Evolutionary conservation across 2,797 vertebrate species (phyloP).

Genomic region (Potorous gilbertii): DNA sequence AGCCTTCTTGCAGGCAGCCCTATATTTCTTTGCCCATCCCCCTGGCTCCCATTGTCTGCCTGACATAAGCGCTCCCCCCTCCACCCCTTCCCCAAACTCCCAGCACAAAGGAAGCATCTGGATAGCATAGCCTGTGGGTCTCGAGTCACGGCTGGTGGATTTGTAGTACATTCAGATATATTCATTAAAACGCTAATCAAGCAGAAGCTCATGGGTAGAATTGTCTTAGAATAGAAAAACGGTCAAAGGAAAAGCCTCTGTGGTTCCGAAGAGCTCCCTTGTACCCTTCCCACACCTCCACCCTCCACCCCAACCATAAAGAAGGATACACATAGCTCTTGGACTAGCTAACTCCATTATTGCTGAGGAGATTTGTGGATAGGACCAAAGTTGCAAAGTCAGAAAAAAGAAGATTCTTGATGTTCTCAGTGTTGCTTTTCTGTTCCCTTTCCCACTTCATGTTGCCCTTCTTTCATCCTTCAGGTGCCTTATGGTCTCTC

Average conservation of each 20-base stretch:
- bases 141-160: constrained; percentile 82
- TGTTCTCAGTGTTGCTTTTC: not conserved
- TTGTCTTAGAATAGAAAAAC: constrained; percentile 74
- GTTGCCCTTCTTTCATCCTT: not conserved
- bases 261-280: constrained; percentile 51
- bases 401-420: not conserved
- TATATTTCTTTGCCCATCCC: constrained; percentile 70
- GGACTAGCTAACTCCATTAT: constrained; percentile 21
- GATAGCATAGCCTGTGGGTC: constrained; percentile 71
- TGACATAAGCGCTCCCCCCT: constrained; percentile 53
- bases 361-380: not conserved
- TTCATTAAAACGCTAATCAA: constrained; percentile 82
- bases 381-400: not conserved
- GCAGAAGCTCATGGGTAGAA: constrained; percentile 77
- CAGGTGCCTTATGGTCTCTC: not conserved
- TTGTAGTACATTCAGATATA: constrained; percentile 83
- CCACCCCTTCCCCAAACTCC: constrained; percentile 57
- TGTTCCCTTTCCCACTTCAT: not conserved
- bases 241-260: constrained; percentile 43
- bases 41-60: constrained; percentile 16
- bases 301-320: constrained; percentile 19
- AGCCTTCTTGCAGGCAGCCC: constrained; percentile 52
- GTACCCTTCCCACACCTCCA: not conserved
- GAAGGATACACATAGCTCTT: not conserved
- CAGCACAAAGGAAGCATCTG: constrained; percentile 80